These are phyloP conservation scores for Ormia ochracea DNA, from an alignment of 2,888 invertebrate genomes.

Conservation along the genomic window DNA sequence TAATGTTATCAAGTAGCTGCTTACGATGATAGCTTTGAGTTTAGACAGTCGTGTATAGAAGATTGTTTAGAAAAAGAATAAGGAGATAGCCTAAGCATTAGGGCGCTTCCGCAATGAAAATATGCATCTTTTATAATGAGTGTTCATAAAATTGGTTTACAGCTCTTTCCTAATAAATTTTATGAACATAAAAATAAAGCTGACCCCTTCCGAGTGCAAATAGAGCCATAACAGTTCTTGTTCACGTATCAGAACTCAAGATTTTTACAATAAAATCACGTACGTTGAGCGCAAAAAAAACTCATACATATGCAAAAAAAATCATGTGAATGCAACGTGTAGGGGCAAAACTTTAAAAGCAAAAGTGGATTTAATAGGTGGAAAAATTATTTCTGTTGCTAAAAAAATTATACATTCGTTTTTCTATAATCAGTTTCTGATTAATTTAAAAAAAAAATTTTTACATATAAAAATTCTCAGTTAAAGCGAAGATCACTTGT, in stretches of 20 bases:
- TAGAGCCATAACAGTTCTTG: not conserved
- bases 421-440: not conserved
- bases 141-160: no score
- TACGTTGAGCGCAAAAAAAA: slow-evolving; percentile 17
- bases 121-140: no score
- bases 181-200: not conserved
- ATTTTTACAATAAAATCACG: slow-evolving; percentile 47
- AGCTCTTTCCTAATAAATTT: not conserved
- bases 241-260: slow-evolving; percentile 22
- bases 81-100: not conserved
- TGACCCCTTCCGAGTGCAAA: not conserved
- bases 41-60: not conserved
- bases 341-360: slow-evolving; percentile 51
- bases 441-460: no score
- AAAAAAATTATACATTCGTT: not conserved
- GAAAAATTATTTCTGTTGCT: not conserved
- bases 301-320: not conserved
- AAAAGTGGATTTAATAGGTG: slow-evolving; percentile 4
- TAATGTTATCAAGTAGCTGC: slow-evolving; percentile 44
- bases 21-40: slow-evolving; percentile 26
- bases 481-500: no score
- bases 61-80: slow-evolving; percentile 11
- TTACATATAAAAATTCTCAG: no score
- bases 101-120: not conserved
- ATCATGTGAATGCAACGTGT: not conserved